phyloP scores from a whole-genome alignment of 1,140 invertebrate species.

The Drosophila bocki region DNA sequence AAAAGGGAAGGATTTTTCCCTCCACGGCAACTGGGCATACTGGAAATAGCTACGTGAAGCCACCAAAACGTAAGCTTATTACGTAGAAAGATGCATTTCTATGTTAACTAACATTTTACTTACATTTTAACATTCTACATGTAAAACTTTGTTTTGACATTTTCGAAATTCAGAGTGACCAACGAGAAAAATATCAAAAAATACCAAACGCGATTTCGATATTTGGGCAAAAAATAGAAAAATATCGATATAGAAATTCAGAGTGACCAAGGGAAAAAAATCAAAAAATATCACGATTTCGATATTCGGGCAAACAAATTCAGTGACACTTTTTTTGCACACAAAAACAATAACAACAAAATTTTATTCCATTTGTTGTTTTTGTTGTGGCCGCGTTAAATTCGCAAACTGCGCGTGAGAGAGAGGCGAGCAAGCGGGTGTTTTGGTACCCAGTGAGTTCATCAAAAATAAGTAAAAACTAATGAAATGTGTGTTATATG shows the following conservation, averaged over 20 bases:
- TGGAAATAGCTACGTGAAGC: not conserved
- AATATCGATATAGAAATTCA: too few relatives aligned
- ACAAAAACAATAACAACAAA: conserved; percentile 6
- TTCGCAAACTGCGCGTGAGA: conserved; percentile 21
- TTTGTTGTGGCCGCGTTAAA: conserved; percentile 16
- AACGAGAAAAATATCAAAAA: too few relatives aligned
- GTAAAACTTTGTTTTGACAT: too few relatives aligned
- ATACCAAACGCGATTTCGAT: too few relatives aligned
- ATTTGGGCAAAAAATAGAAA: too few relatives aligned
- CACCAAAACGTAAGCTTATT: not conserved
- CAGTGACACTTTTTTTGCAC: conserved; percentile 16
- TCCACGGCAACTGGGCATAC: not conserved
- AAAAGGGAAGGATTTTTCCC: not conserved
- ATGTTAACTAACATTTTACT: too few relatives aligned
- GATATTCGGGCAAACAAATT: too few relatives aligned
- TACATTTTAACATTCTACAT: too few relatives aligned
- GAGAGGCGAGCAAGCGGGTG: conserved; percentile 2
- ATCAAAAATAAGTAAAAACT: conserved; percentile 23
- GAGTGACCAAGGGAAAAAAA: too few relatives aligned
- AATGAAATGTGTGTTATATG: conserved; percentile 31
- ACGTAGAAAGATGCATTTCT: too few relatives aligned
- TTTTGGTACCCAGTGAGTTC: conserved; percentile 50
- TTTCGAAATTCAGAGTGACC: too few relatives aligned
- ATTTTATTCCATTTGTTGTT: conserved; percentile 19
- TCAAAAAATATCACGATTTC: too few relatives aligned